Conservation (phyloP, 1,140 invertebrate species). For the Drosophila nigrodunni region DNA sequence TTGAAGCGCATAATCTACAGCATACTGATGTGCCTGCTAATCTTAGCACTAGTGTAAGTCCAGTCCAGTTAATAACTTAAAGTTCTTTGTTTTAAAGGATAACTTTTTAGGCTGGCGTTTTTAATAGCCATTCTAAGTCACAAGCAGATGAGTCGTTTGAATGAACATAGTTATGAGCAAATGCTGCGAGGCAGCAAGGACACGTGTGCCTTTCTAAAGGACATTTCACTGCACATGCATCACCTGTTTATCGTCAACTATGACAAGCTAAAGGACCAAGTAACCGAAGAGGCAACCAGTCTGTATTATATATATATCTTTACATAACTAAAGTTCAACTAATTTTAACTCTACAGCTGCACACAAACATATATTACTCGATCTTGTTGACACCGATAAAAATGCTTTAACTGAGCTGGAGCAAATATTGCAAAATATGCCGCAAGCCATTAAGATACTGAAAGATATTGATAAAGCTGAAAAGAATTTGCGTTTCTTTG, state of each 20-base stretch:
- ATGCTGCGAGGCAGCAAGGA: background rate
- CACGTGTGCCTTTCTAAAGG: background rate
- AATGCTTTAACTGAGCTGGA: conserved; percentile 4
- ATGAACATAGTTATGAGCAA: no score
- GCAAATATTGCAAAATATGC: conserved; percentile 4
- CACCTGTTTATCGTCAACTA: background rate
- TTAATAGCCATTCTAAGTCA: background rate
- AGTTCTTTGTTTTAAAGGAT: background rate
- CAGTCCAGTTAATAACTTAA: background rate
- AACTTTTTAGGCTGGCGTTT: background rate
- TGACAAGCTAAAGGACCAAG: background rate
- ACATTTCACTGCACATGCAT: background rate
- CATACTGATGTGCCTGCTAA: background rate
- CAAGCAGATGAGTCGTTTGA: background rate
- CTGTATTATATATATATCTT: background rate
- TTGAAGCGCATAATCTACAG: background rate
- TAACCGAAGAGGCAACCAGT: background rate
- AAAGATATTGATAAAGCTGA: background rate
- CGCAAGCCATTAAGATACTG: background rate
- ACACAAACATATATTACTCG: background rate
- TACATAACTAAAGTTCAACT: no score
- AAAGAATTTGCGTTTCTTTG: background rate
- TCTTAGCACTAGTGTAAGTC: conserved; percentile 9
- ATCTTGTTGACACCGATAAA: background rate
- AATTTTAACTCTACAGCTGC: background rate